These are phyloP conservation scores for Drosophila quadrilineata DNA, from an alignment of 1,140 invertebrate species.

Conservation along the genomic window DNA sequence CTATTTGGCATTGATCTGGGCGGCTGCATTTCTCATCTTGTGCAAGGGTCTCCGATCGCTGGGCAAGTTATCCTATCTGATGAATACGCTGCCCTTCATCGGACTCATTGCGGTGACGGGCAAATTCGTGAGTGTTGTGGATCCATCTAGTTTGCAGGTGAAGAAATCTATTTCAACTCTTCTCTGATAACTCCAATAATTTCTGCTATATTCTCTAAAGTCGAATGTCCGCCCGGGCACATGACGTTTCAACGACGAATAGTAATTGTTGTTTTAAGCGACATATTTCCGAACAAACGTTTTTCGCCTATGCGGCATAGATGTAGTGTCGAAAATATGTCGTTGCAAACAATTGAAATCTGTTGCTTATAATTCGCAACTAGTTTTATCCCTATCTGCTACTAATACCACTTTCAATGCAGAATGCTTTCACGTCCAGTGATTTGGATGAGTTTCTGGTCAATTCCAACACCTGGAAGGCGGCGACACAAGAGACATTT, in stretches of 20 bases:
- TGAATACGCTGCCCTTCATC: slow-evolving; percentile 58
- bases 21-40: slow-evolving; percentile 93
- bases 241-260: no score
- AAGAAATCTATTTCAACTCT: background rate
- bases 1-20: slow-evolving; percentile 94
- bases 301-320: no score
- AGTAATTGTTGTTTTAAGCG: no score
- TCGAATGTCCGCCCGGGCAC: no score
- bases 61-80: slow-evolving; percentile 86
- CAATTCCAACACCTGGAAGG: slow-evolving; percentile 92
- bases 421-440: slow-evolving; percentile 88
- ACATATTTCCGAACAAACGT: no score
- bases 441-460: slow-evolving; percentile 92
- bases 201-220: background rate
- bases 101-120: slow-evolving; percentile 53
- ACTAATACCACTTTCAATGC: no score
- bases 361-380: no score
- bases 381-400: no score
- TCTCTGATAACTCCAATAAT: background rate
- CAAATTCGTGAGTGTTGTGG: slow-evolving; percentile 68
- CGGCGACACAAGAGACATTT: slow-evolving; percentile 93
- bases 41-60: slow-evolving; percentile 93
- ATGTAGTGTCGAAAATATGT: no score
- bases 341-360: no score
- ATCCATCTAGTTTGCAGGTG: slow-evolving; percentile 64